Base-by-base conservation (phyloP, 1,140 invertebrate species). In the Drosophila tristis region DNA sequence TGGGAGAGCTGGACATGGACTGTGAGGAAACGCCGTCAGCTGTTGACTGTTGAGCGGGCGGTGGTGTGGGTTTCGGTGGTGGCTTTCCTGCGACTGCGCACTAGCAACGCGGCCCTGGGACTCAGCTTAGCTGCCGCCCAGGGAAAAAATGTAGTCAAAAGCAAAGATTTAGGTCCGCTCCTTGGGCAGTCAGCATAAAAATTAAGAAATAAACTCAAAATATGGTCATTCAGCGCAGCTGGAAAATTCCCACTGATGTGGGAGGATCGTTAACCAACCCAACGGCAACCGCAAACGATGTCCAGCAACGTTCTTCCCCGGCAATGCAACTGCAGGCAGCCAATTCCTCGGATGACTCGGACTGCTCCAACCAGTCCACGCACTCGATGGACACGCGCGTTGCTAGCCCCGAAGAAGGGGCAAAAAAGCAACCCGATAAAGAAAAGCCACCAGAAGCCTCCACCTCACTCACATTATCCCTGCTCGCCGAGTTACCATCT, bases 161-260 rank as follows among this genome's bases (percentile, higher is more conserved):
- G 20, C 45, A 60, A 60, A 70, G 54, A 76, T 60, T 71, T 50
- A 42, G 35, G 47, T 39, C 44, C 44, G 45, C 23, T n/a, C 51
- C 56, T 16, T 26, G 54, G 25, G 6, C 13, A 63, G n/a, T 0
- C 35, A 47, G 39, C 51, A 50, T 54, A 31, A 8, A 25, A 31
- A 62, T n/a, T 60, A 42, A 20, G 20, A 20, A 59, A 39, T 6
- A 25, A 57, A 20, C 25, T 26, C 9, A 15, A 42, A 57, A 57
- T 53, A 92, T 91, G 91, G 91, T 92, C 7, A 91, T 92, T 31
- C 91, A 92, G 63, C 81, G 91, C 4, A 89, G 85, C 58, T 92
- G 91, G 91, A 92, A 92, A 54, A 91, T 91, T 15, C 74, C 82
- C 6, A 85, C 82, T 39, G 91, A 92, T 20, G 44, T 78, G 53